phyloP scores from a whole-genome alignment of 2,113 vertebrate genomes.

The Melanerpes aurifrons region DNA sequence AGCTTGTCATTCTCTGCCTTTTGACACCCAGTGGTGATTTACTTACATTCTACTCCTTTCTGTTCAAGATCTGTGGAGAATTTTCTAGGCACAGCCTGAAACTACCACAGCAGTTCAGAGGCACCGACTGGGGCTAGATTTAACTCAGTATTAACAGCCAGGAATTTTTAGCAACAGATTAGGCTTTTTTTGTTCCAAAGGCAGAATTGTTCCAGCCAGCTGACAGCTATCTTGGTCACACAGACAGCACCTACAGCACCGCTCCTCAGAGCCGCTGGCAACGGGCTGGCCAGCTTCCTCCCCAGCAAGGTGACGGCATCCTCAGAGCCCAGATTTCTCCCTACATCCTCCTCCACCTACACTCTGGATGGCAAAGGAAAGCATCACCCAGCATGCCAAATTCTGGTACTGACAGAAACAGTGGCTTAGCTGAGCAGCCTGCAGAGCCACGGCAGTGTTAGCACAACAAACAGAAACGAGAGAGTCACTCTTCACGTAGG shows the following conservation, averaged over 20 bases:
- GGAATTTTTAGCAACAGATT: constrained; percentile 34
- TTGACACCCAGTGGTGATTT: no score
- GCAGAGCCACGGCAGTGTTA: background rate
- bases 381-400: background rate
- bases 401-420: background rate
- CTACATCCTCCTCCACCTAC: background rate
- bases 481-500: background rate
- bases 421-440: background rate
- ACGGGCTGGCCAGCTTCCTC: background rate
- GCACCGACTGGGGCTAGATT: background rate
- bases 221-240: constrained; percentile 39
- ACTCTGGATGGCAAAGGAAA: background rate
- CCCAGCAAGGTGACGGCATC: background rate
- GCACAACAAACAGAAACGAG: background rate
- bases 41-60: no score
- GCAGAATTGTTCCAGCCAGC: constrained; percentile 10
- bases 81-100: no score
- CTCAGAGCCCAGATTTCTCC: background rate
- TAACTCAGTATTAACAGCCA: constrained; percentile 15
- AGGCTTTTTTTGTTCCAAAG: constrained; percentile 1
- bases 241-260: background rate
- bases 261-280: background rate
- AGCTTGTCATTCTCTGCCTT: no score
- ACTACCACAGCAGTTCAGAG: background rate
- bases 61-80: no score